Evolutionary conservation across 2,113 vertebrate genomes (phyloP).

Genomic region (Sylvicapra grimmia): DNA sequence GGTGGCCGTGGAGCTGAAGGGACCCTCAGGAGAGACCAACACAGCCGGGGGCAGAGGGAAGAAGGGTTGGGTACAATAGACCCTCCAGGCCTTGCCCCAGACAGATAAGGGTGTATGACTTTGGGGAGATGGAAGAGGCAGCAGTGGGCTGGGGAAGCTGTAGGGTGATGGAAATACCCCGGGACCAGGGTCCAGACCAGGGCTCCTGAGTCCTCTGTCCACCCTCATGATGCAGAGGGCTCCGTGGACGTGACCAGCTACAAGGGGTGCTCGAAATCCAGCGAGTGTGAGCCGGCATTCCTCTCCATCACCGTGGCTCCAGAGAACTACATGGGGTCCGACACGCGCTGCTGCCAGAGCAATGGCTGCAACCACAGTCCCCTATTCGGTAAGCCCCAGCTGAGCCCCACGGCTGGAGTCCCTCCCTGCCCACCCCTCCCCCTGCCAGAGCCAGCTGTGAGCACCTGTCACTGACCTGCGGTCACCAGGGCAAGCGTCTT

Average conservation of each 20-base stretch:
- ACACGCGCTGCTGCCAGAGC: conserved; percentile 52
- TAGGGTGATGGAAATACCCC: not conserved
- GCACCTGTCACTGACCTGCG: rapidly evolving
- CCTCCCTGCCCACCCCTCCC: not conserved
- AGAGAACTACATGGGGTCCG: conserved; percentile 57
- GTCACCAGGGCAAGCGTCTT: not conserved
- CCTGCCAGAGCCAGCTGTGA: rapidly evolving
- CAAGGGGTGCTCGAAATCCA: conserved; percentile 54
- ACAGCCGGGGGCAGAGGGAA: not conserved
- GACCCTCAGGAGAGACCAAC: not conserved
- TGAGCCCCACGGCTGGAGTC: rapidly evolving
- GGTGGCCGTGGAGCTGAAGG: not conserved
- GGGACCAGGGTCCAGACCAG: rapidly evolving
- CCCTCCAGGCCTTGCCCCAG: rapidly evolving
- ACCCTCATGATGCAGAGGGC: conserved; percentile 36
- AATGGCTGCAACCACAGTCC: conserved; percentile 51
- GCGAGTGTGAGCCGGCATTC: conserved; percentile 31
- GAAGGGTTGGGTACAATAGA: not conserved
- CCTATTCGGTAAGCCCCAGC: not conserved
- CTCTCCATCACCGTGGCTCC: conserved; percentile 61
- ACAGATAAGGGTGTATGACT: not conserved
- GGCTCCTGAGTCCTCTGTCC: not conserved
- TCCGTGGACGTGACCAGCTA: conserved; percentile 12
- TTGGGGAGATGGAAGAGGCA: not conserved
- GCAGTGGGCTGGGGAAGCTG: rapidly evolving